A percentile compares a stretch with the other conserved stretches of the same genome.
Evolutionary conservation across 2,888 invertebrate species (phyloP).

Genomic region (Chaetoderma sp.): DNA sequence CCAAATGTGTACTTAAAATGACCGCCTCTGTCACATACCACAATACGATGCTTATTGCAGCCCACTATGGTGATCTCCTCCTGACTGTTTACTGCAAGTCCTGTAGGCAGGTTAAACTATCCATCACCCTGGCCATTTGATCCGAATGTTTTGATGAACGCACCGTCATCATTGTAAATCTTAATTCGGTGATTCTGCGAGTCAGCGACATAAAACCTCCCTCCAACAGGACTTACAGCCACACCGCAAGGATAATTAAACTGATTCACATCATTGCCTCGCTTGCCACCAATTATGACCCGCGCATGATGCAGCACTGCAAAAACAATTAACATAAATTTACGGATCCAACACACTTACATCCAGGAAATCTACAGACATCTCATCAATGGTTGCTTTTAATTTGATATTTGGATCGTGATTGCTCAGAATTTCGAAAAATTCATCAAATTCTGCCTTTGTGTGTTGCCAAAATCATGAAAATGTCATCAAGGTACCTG

Average conservation of each 20-base stretch:
- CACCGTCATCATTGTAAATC: slow-evolving; percentile 88
- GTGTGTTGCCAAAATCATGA: too few relatives aligned
- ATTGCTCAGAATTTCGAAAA: too few relatives aligned
- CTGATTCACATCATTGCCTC: slow-evolving; percentile 97
- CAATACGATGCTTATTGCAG: slow-evolving; percentile 91
- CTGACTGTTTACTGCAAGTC: slow-evolving; percentile 94
- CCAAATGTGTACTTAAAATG: slow-evolving; percentile 93
- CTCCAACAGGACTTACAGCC: slow-evolving; percentile 89
- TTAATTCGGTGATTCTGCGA: slow-evolving; percentile 98
- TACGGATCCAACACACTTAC: too few relatives aligned
- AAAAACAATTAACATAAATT: too few relatives aligned
- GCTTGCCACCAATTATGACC: too few relatives aligned
- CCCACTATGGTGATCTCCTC: slow-evolving; percentile 98
- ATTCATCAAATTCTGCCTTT: too few relatives aligned
- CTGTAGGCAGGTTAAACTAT: slow-evolving; percentile 97
- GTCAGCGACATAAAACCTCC: slow-evolving; percentile 96
- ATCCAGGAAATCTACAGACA: too few relatives aligned
- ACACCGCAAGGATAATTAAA: slow-evolving; percentile 99
- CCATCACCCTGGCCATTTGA: slow-evolving; percentile 95
- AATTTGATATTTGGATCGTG: too few relatives aligned
- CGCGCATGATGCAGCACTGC: too few relatives aligned
- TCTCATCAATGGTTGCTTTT: too few relatives aligned
- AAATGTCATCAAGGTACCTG: too few relatives aligned
- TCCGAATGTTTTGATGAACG: slow-evolving; percentile 91
- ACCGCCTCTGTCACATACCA: slow-evolving; percentile 91